These are phyloP conservation scores for Pharmacophagus antenor DNA, from an alignment of 2,888 invertebrate genomes.

Conservation along the genomic window DNA sequence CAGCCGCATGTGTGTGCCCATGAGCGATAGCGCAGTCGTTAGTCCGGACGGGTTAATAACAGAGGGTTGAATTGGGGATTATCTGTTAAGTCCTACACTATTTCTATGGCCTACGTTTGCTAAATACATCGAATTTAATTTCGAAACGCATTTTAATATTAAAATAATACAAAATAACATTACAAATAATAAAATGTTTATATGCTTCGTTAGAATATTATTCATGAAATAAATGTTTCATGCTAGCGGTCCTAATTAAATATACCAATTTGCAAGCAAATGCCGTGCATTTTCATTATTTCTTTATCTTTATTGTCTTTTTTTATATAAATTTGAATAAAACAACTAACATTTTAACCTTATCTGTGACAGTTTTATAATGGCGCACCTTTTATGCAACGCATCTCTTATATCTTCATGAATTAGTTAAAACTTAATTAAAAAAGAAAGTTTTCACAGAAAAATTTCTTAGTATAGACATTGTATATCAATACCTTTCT, in stretches of 20 bases:
- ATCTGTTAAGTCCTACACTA: slow-evolving; percentile 60
- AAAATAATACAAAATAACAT: no score
- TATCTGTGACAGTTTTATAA: slow-evolving; percentile 18
- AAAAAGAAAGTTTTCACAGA: not conserved
- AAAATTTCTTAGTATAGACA: not conserved
- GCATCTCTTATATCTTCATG: slow-evolving; percentile 4
- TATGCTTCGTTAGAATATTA: not conserved
- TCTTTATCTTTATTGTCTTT: slow-evolving; percentile 21
- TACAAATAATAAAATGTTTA: no score
- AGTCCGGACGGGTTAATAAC: slow-evolving; percentile 76
- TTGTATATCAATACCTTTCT: not conserved
- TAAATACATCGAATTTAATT: slow-evolving; percentile 34
- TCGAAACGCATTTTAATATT: not conserved
- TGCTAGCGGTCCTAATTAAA: slow-evolving; percentile 11
- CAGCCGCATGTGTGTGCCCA: slow-evolving; percentile 76
- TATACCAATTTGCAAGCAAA: slow-evolving; percentile 7
- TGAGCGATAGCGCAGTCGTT: slow-evolving; percentile 79
- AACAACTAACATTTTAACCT: slow-evolving; percentile 15
- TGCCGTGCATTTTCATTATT: slow-evolving; percentile 16
- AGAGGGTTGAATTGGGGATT: slow-evolving; percentile 68
- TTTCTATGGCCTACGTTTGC: slow-evolving; percentile 37
- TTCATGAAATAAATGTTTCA: slow-evolving; percentile 7
- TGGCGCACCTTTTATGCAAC: slow-evolving; percentile 2
- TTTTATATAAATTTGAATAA: slow-evolving; percentile 25
- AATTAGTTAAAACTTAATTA: not conserved